Conservation (phyloP, 2,888 invertebrate species). For the Acanthosepion pharaonis region DNA sequence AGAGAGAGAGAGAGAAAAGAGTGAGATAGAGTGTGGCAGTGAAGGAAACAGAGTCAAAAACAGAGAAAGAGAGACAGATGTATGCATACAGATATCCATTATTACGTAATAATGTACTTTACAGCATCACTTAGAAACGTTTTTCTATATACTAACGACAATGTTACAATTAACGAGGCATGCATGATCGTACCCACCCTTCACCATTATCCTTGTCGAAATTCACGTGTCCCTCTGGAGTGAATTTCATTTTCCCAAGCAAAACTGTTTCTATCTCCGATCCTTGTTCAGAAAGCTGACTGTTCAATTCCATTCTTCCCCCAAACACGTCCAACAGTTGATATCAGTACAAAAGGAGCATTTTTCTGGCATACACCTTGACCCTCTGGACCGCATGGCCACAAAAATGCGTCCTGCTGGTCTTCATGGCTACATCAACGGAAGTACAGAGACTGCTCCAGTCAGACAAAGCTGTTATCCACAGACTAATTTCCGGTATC, state of each 20-base stretch:
- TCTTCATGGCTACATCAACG: neutral
- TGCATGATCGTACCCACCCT: neutral
- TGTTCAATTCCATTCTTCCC: neutral
- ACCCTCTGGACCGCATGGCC: neutral
- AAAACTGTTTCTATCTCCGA: too few species aligned
- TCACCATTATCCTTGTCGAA: neutral
- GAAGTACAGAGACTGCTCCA: slow-evolving; percentile 4
- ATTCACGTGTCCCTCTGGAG: neutral
- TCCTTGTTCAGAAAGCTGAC: neutral
- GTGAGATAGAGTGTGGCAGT: too few species aligned
- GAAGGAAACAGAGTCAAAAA: too few species aligned
- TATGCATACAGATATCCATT: too few species aligned
- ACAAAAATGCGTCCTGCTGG: neutral
- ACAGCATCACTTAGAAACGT: neutral
- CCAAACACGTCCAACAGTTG: neutral
- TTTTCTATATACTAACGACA: neutral
- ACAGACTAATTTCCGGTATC: slow-evolving; percentile 11
- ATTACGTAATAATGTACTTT: neutral
- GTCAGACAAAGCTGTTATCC: slow-evolving; percentile 14
- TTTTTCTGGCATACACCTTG: neutral
- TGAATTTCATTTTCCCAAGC: too few species aligned
- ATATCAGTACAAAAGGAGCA: neutral
- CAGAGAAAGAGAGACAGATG: too few species aligned
- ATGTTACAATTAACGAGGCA: neutral
- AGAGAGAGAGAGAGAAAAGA: neutral